phyloP scores from a whole-genome alignment of 2,113 vertebrate species.

The Hemichromis elongatus region DNA sequence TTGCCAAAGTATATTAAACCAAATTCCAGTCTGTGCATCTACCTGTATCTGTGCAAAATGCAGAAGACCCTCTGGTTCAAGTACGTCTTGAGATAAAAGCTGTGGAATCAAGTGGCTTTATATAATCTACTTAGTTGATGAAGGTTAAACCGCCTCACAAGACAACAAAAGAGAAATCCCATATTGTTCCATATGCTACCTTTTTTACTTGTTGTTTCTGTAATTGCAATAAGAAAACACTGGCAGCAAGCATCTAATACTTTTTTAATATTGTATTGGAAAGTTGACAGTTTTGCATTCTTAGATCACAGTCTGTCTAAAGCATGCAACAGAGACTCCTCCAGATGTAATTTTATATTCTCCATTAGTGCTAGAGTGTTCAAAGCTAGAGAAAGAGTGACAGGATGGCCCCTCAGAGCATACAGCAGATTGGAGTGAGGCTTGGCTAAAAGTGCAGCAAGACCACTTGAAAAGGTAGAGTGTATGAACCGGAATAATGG shows the following conservation, averaged over 20 bases:
- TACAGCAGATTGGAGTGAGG: constrained; percentile 58
- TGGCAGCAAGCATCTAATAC: neutral
- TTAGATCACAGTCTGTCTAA: neutral
- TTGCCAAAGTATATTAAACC: neutral
- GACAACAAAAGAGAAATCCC: neutral
- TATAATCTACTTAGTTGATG: neutral
- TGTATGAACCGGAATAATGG: constrained; percentile 61
- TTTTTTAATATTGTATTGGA: neutral
- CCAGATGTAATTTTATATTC: constrained; percentile 47
- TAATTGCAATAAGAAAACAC: neutral
- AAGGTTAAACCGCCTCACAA: neutral
- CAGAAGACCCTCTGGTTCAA: neutral
- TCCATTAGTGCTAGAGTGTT: constrained; percentile 29
- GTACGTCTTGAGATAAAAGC: neutral
- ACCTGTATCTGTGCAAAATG: neutral
- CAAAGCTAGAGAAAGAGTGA: constrained; percentile 44
- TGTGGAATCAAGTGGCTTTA: neutral
- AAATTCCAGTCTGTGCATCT: neutral
- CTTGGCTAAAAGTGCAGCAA: constrained; percentile 59
- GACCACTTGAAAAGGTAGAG: constrained; percentile 54
- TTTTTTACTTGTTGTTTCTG: neutral
- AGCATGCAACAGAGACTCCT: neutral
- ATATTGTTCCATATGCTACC: neutral
- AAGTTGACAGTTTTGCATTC: neutral
- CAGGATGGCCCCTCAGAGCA: constrained; percentile 21